phyloP scores from a whole-genome alignment of 2,888 invertebrate genomes.

The Trissolcus brochymenae region DNA sequence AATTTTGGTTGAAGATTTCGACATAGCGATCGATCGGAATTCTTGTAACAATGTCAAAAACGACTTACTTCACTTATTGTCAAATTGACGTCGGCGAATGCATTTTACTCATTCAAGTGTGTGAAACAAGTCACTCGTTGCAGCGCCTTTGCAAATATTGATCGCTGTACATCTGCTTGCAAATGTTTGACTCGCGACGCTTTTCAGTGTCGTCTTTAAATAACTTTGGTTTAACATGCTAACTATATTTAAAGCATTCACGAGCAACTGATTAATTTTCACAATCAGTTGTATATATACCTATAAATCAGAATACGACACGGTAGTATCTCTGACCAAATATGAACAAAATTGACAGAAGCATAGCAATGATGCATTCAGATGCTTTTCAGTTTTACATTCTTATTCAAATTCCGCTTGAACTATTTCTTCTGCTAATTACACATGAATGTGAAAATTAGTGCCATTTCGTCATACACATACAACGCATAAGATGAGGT shows the following conservation, averaged over 20 bases:
- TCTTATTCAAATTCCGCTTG: background rate
- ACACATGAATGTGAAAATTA: no score
- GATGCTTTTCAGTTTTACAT: no score
- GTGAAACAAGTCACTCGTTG: conserved; percentile 20
- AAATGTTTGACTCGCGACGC: conserved; percentile 31
- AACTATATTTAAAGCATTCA: conserved; percentile 2
- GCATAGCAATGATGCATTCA: no score
- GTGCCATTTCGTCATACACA: no score
- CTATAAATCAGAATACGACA: conserved; percentile 3
- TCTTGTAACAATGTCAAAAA: background rate
- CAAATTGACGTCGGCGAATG: background rate
- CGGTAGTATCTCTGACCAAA: no score
- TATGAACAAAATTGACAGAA: no score
- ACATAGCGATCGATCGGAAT: background rate
- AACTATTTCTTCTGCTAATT: background rate
- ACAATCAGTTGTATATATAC: conserved; percentile 2
- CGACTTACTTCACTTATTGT: background rate
- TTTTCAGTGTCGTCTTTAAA: conserved; percentile 32
- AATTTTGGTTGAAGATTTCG: background rate
- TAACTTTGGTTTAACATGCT: conserved; percentile 16
- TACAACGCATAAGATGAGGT: no score
- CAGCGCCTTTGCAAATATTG: conserved; percentile 40
- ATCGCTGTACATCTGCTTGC: conserved; percentile 33
- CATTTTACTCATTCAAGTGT: conserved; percentile 5
- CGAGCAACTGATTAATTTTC: conserved; percentile 20